Evolutionary conservation across 2,113 vertebrate genomes (phyloP), one percentile per base, ranked within the genome.

Genomic region (Ariopsis seemanni): DNA sequence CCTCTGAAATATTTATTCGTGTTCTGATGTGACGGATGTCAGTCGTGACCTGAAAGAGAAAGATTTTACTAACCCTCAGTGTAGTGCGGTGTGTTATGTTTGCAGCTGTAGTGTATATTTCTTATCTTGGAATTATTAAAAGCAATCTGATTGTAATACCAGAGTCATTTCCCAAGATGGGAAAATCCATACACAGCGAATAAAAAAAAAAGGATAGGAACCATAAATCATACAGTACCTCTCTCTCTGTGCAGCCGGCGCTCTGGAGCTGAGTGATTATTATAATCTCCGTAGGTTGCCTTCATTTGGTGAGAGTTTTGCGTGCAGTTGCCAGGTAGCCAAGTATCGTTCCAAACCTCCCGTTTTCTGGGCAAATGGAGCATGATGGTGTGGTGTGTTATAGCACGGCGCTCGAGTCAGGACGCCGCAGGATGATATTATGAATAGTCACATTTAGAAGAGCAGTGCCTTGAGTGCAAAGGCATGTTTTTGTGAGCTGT

Each of bases 301-400:
- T 87, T 57, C 57, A 60, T 83, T 72, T n/a, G 79, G 86, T 17
- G 79, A 75, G 86, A 53, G 34, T 52, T 72, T 88, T 90, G 85
- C 87, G 81, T 89, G 86, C n/a, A 7, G 91, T 89, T 90, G 88
- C 88, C 90, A 83, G 69, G 80, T 84, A 85, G 86, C 83, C 82
- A 81, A 89, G 82, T 90, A 67, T 87, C 87, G 89, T 90, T 89
- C 89, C 91, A 91, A 86, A 83, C 86, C 85, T 22, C 78, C 50
- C 75, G 89, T 90, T 86, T 86, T 82, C 85, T 71, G 72, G 17
- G 72, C 67, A 90, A 91, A 89, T 85, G 72, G 87, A 89, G 83
- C 42, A 71, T 87, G 80, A 83, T 90, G 85, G 77, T 67, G 85
- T 60, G 69, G 81, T 42, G 42, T 42, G 42, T 42, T 42, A 42